Evolutionary conservation across 2,888 invertebrate species (phyloP).

Genomic region (Sesia apiformis): DNA sequence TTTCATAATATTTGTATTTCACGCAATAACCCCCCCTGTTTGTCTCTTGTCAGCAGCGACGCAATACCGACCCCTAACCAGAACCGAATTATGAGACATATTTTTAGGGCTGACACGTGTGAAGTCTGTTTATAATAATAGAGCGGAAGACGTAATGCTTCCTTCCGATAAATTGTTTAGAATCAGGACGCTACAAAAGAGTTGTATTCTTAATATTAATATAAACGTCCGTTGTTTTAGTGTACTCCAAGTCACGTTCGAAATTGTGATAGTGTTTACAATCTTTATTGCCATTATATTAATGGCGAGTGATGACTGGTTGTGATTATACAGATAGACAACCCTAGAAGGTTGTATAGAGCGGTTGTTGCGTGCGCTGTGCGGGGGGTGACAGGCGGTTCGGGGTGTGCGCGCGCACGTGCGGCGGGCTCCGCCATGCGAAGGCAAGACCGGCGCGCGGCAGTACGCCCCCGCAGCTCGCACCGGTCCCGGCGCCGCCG

Average conservation of each 20-base stretch:
- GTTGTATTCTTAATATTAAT: neutral
- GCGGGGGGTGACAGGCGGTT: conserved; percentile 1
- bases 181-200: conserved; percentile 5
- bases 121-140: neutral
- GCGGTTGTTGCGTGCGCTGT: conserved; percentile 18
- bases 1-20: neutral
- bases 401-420: conserved; percentile 15
- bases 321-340: conserved; percentile 13
- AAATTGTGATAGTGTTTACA: too few species aligned
- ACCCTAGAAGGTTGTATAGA: conserved; percentile 55
- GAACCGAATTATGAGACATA: neutral
- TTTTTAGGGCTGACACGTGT: neutral
- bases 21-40: neutral
- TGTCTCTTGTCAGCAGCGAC: neutral
- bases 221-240: too few species aligned
- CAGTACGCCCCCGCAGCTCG: conserved; percentile 67
- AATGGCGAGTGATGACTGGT: too few species aligned
- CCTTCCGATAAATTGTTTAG: conserved; percentile 4
- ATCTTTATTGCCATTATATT: too few species aligned
- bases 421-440: conserved; percentile 13
- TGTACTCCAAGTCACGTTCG: too few species aligned
- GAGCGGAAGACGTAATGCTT: conserved; percentile 1
- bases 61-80: neutral
- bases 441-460: conserved; percentile 19
- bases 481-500: conserved; percentile 65